Base-by-base conservation (phyloP, 2,888 invertebrate genomes). In the Acronicta aceris region DNA sequence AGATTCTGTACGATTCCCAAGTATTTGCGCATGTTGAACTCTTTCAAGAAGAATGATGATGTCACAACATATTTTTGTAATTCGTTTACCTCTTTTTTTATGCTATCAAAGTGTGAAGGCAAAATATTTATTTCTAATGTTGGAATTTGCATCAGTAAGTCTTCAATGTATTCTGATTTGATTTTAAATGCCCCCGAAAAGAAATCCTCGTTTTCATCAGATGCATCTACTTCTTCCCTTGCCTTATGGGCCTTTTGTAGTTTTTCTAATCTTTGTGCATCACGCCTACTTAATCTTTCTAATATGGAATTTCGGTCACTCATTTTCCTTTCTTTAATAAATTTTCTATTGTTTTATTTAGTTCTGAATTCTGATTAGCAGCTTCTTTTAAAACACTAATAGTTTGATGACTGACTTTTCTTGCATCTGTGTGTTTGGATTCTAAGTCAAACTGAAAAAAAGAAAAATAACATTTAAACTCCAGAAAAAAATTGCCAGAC, bases 1-100 rank as follows among this genome's bases (percentile, higher is more conserved):
- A 98, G 85, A 59, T 96, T 95, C 82, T 97, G 97, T 3, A 98
- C 93, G 21, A 95, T 95, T 76, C 97, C 96, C 81, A 98, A 96
- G 81, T 97, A 97, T 81, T 96, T 96, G 83, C 97, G 95, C 85
- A 98, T 96, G 79, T 97, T 97, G 76, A 97, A 98, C 55, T 97
- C 96, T 59, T 97, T 96, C 3, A 98, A 90, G 87, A 98, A 98
- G 82, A 97, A 95, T 43, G 97, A 96, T 13, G 98, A 98, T 64
- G 97, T 96, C 0, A 97, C 96, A 25, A 98, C 95, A 90, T 97
- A 97, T 83, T 97, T 97, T 83, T 98, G 97, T 63, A 98, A 88
- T 66, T 96, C 96, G 78, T 97, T 96, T 25, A 98, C 95, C 81
- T 97, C 96, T 76, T 96, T 95, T 59, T 96, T 96, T n/a, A 97